Conservation (phyloP, 1,140 invertebrate genomes). For the Paralvinella palmiformis region DNA sequence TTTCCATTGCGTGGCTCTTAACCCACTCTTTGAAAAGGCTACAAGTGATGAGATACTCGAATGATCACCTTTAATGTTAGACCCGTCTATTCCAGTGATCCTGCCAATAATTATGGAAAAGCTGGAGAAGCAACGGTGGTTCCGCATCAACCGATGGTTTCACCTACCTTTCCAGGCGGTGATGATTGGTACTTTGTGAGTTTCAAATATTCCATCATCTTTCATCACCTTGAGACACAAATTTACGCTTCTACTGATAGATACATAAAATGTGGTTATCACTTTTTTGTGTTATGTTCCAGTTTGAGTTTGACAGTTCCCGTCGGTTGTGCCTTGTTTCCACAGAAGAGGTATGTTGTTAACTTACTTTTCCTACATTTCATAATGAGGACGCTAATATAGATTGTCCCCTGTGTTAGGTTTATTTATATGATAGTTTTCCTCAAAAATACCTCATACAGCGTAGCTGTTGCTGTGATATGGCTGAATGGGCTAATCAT, state of each 20-base stretch:
- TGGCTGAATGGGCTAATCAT: no score
- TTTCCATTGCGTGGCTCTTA: background rate
- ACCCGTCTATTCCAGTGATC: slow-evolving; percentile 34
- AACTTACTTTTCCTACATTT: no score
- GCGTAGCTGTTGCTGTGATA: no score
- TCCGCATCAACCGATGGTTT: slow-evolving; percentile 54
- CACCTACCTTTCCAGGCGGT: slow-evolving; percentile 49
- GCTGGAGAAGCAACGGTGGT: slow-evolving; percentile 55
- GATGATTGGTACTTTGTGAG: slow-evolving; percentile 50
- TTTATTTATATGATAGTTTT: no score
- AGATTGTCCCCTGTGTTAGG: no score
- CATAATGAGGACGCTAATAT: no score
- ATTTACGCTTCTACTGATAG: background rate
- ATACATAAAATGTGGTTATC: background rate
- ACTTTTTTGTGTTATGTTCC: slow-evolving; percentile 23
- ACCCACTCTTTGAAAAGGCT: background rate
- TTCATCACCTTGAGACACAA: background rate
- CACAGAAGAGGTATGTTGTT: slow-evolving; percentile 67
- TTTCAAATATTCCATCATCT: slow-evolving; percentile 4
- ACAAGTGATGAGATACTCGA: background rate
- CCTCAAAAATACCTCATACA: no score
- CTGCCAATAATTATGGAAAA: slow-evolving; percentile 50
- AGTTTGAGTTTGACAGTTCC: slow-evolving; percentile 87
- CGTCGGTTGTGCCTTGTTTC: slow-evolving; percentile 81
- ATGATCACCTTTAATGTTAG: background rate